phyloP scores from a whole-genome alignment of 2,797 vertebrate genomes.

The Chromobotia macracanthus region DNA sequence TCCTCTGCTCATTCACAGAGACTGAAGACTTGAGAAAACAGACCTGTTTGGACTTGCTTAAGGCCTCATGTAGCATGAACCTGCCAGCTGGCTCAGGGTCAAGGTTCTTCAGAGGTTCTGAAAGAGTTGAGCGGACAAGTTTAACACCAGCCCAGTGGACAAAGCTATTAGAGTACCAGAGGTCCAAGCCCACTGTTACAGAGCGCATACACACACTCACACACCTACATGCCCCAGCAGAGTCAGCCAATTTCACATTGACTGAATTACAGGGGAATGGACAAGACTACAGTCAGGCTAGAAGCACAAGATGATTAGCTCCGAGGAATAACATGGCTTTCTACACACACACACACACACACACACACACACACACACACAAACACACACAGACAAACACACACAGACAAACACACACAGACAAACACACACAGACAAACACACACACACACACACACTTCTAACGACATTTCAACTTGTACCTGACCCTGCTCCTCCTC shows the following conservation, averaged over 20 bases:
- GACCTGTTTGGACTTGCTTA: conserved; percentile 11
- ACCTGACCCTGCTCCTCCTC: conserved; percentile 21
- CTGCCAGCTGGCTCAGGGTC: background rate
- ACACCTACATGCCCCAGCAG: background rate
- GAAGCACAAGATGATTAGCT: conserved; percentile 54
- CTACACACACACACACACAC: conserved; percentile 24
- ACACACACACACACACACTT: conserved; percentile 23
- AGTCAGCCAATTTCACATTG: conserved; percentile 54
- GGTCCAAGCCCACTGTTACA: background rate
- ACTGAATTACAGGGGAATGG: conserved; percentile 48
- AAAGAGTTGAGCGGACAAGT: conserved; percentile 11
- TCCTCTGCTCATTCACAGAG: conserved; percentile 12
- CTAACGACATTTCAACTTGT: conserved; percentile 34
- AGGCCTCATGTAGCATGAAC: background rate
- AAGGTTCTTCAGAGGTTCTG: background rate
- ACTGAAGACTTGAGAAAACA: background rate
- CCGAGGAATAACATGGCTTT: conserved; percentile 50
- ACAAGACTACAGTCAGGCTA: conserved; percentile 36
- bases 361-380: too few relatives aligned
- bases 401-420: background rate
- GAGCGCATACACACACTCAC: background rate
- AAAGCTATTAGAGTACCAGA: conserved; percentile 24
- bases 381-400: too few relatives aligned
- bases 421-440: conserved; percentile 14
- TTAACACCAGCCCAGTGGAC: background rate